Conservation (phyloP, 2,113 vertebrate genomes). For the Nothobranchius furzeri region DNA sequence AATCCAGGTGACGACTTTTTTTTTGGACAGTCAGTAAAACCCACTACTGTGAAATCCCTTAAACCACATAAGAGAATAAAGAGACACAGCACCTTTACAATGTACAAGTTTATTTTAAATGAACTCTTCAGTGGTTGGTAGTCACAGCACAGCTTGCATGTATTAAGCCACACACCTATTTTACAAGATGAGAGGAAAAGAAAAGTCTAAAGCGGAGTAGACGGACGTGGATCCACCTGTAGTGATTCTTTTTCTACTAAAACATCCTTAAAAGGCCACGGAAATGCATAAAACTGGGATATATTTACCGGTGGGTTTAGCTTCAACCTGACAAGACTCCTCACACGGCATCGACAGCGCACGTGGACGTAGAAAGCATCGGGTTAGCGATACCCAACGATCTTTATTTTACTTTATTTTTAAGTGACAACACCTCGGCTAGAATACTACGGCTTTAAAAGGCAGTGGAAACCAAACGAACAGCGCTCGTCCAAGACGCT, state of each 20-base stretch:
- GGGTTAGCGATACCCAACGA: slow-evolving; percentile 80
- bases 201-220: slow-evolving; percentile 49
- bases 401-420: slow-evolving; percentile 47
- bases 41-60: too few relatives aligned
- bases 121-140: slow-evolving; percentile 98
- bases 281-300: slow-evolving; percentile 93
- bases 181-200: slow-evolving; percentile 75
- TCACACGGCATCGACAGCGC: slow-evolving; percentile 91
- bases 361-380: slow-evolving; percentile 86
- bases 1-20: too few relatives aligned
- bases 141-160: slow-evolving; percentile 88
- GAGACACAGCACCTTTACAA: slow-evolving; percentile 90
- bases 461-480: slow-evolving; percentile 57
- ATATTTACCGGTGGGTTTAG: slow-evolving; percentile 72
- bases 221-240: slow-evolving; percentile 69
- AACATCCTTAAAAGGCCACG: slow-evolving; percentile 92
- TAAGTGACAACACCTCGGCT: slow-evolving; percentile 89
- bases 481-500: slow-evolving; percentile 91
- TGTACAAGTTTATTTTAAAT: slow-evolving; percentile 97
- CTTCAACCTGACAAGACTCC: slow-evolving; percentile 83
- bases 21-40: too few relatives aligned
- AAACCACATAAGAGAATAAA: slow-evolving; percentile 69
- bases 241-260: slow-evolving; percentile 69
- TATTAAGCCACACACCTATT: slow-evolving; percentile 86
- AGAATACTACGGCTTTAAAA: slow-evolving; percentile 86